Conservation (phyloP, 2,888 invertebrate genomes). For the Orgyia antiqua region DNA sequence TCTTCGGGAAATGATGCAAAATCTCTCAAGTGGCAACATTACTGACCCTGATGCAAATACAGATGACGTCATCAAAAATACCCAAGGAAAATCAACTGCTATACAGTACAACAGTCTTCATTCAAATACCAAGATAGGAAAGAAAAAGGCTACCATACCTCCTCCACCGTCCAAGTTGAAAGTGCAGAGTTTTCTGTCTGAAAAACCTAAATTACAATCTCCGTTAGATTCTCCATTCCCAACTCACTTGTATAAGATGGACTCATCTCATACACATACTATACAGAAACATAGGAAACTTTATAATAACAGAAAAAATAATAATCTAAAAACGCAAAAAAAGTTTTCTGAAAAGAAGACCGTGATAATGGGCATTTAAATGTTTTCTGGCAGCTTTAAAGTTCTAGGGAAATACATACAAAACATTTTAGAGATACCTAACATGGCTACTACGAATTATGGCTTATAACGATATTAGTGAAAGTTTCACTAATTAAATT, state of each 20-base stretch:
- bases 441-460: no score
- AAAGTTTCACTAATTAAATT: no score
- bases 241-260: conserved; percentile 12
- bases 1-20: conserved; percentile 42
- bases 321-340: conserved; percentile 21
- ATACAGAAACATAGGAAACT: conserved; percentile 29
- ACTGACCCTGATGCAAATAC: conserved; percentile 20
- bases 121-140: neutral
- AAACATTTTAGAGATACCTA: no score
- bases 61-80: conserved; percentile 18
- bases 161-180: conserved; percentile 31
- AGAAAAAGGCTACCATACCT: neutral
- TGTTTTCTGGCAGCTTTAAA: conserved; percentile 10
- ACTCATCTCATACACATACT: conserved; percentile 15
- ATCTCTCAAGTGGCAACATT: conserved; percentile 34
- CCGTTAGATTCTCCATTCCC: conserved; percentile 13
- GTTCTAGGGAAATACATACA: no score
- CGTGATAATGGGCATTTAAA: no score
- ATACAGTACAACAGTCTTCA: conserved; percentile 29
- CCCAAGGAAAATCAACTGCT: conserved; percentile 27
- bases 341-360: conserved; percentile 30
- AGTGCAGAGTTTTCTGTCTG: conserved; percentile 26
- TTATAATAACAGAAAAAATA: conserved; percentile 35
- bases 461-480: no score
- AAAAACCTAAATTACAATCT: conserved; percentile 13